Conservation (phyloP, 2,888 invertebrate species). For the Synanthedon vespiformis region DNA sequence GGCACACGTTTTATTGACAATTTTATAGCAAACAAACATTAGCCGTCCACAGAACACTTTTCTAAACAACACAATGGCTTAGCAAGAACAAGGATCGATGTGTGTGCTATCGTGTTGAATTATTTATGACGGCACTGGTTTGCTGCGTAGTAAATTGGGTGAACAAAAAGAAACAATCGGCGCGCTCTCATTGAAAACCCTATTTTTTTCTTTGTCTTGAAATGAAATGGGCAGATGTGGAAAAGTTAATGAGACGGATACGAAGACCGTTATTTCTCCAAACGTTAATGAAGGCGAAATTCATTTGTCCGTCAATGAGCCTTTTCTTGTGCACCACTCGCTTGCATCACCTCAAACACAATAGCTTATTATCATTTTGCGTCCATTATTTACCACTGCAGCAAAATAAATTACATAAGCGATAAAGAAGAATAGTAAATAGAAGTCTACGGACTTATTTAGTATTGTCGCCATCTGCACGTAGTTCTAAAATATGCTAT, state of each 20-base stretch:
- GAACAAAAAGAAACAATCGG: slow-evolving; percentile 39
- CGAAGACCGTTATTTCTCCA: slow-evolving; percentile 22
- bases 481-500: no score
- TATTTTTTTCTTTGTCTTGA: slow-evolving; percentile 33
- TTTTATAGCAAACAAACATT: no score
- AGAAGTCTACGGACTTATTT: no score
- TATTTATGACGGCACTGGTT: slow-evolving; percentile 55
- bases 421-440: no score
- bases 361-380: no score
- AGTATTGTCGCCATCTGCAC: no score
- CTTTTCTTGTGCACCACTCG: slow-evolving; percentile 9
- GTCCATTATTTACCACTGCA: no score
- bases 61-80: slow-evolving; percentile 39
- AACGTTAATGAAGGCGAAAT: slow-evolving; percentile 19
- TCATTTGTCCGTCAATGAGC: slow-evolving; percentile 16
- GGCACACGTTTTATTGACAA: no score
- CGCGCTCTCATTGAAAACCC: slow-evolving; percentile 34
- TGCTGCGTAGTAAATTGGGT: slow-evolving; percentile 51
- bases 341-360: neutral
- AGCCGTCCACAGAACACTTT: slow-evolving; percentile 20
- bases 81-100: slow-evolving; percentile 46
- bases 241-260: slow-evolving; percentile 21
- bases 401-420: no score
- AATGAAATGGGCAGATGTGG: slow-evolving; percentile 20
- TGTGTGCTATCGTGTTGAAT: slow-evolving; percentile 47